Conservation (phyloP, 2,113 vertebrate species). For the Oncorhynchus kisutch region DNA sequence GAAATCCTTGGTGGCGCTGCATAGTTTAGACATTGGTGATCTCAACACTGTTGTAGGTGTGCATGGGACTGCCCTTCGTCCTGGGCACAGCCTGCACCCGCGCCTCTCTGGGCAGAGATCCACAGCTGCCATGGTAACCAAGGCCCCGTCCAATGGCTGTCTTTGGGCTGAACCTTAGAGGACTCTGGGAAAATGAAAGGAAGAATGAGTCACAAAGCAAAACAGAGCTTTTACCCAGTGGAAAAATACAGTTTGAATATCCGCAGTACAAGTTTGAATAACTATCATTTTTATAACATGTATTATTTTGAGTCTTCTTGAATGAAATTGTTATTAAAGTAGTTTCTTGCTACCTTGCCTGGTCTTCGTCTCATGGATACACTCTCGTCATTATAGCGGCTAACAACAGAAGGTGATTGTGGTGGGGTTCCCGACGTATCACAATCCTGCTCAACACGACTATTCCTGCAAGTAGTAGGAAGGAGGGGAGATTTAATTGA, state of each 20-base stretch:
- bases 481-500: neutral
- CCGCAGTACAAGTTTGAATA: too few relatives aligned
- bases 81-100: slow-evolving; percentile 64
- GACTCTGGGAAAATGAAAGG: slow-evolving; percentile 66
- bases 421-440: slow-evolving; percentile 58
- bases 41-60: slow-evolving; percentile 70
- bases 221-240: neutral
- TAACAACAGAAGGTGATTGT: slow-evolving; percentile 61
- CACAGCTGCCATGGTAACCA: slow-evolving; percentile 73
- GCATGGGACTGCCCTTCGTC: slow-evolving; percentile 71
- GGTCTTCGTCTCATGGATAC: slow-evolving; percentile 65
- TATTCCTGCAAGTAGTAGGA: slow-evolving; percentile 31
- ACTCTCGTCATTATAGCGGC: slow-evolving; percentile 69
- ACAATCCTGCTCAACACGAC: slow-evolving; percentile 57
- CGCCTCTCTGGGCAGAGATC: slow-evolving; percentile 76
- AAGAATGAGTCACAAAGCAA: neutral
- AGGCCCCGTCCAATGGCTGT: slow-evolving; percentile 70
- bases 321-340: neutral
- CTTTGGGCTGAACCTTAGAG: slow-evolving; percentile 74
- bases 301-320: too few relatives aligned
- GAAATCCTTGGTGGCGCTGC: too few relatives aligned
- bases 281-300: too few relatives aligned
- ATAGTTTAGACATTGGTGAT: slow-evolving; percentile 66
- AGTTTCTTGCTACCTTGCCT: slow-evolving; percentile 68
- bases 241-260: neutral